Evolutionary conservation across 2,888 invertebrate genomes (phyloP).

Genomic region (Chamaedrilus cognettii): DNA sequence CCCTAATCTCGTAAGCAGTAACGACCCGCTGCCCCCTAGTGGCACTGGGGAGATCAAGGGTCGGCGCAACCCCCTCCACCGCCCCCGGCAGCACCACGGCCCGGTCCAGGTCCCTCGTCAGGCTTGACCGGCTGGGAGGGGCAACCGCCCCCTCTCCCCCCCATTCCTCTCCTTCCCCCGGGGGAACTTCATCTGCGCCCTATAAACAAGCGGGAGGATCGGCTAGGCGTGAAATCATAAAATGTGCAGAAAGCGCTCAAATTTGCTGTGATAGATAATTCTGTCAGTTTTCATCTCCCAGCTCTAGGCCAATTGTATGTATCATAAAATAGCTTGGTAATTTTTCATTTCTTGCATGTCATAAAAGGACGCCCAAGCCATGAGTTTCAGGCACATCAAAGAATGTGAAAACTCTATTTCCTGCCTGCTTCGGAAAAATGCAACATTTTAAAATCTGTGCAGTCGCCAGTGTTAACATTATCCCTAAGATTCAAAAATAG

Average conservation of each 20-base stretch:
- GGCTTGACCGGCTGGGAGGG: background rate
- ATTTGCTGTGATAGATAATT: too few species aligned
- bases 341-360: too few species aligned
- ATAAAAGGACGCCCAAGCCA: too few species aligned
- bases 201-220: background rate
- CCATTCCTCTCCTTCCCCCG: background rate
- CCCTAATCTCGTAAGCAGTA: constrained; percentile 64
- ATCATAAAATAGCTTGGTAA: too few species aligned
- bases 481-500: too few species aligned
- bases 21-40: constrained; percentile 69
- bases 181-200: background rate
- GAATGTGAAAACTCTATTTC: too few species aligned
- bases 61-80: constrained; percentile 72
- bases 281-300: too few species aligned
- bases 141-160: background rate
- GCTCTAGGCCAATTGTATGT: too few species aligned
- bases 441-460: too few species aligned
- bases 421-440: too few species aligned
- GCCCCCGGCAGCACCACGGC: constrained; percentile 63
- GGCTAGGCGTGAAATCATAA: background rate
- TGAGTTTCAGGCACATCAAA: too few species aligned
- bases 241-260: background rate
- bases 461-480: too few species aligned
- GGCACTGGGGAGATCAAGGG: constrained; percentile 71
- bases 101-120: constrained; percentile 9